A percentile compares a stretch with the other conserved stretches of the same genome.
Conservation (phyloP, 2,797 vertebrate genomes). For the Gallirallus australis region DNA sequence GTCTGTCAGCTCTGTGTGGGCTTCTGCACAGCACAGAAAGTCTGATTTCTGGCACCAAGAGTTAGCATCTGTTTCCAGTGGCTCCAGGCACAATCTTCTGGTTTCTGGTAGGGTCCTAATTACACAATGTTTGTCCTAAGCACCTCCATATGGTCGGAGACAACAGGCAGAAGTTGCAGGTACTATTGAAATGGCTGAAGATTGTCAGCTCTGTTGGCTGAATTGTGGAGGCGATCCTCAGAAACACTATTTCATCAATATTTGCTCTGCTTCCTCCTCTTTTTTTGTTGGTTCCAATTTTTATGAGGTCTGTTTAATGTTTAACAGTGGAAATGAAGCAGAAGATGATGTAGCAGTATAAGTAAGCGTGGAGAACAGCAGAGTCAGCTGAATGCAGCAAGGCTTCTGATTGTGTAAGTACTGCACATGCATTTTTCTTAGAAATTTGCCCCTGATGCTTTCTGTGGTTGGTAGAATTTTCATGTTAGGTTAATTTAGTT, state of each 20-base stretch:
- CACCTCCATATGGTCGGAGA: not conserved
- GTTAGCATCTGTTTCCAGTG: not conserved
- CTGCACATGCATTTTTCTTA: not conserved
- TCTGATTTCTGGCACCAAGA: not conserved
- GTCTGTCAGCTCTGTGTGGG: not conserved
- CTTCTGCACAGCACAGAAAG: not conserved
- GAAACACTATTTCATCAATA: not conserved
- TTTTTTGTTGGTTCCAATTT: not conserved
- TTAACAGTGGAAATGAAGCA: conserved; percentile 15
- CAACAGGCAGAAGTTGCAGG: not conserved
- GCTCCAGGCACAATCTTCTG: not conserved
- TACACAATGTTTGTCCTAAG: not conserved
- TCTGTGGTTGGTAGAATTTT: not conserved
- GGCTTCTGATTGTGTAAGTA: conserved; percentile 54
- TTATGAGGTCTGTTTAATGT: conserved; percentile 18
- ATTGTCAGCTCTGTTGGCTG: not conserved
- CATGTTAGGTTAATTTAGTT: not conserved
- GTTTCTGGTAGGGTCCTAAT: not conserved
- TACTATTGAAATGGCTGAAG: not conserved
- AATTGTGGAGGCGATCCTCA: not conserved
- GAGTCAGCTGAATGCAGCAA: not conserved
- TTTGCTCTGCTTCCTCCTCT: conserved; percentile 7
- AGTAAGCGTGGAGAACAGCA: not conserved
- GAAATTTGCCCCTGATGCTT: not conserved
- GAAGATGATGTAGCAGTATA: not conserved